Percentiles rank a stretch among this genome's conserved stretches.
Evolutionary conservation across 2,888 invertebrate species (phyloP).

Genomic region (Loripinus fragilis): DNA sequence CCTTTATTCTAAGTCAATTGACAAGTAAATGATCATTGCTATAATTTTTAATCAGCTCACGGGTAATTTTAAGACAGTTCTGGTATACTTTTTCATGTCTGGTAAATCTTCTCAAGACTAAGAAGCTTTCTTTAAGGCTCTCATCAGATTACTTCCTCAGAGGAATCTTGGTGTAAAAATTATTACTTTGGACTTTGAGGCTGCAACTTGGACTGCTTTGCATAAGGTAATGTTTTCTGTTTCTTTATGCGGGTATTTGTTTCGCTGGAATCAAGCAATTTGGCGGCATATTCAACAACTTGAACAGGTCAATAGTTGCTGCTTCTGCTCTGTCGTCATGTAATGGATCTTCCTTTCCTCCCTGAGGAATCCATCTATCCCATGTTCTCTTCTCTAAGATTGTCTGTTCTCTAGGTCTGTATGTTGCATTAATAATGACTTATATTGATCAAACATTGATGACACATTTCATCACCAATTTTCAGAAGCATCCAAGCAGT

Average conservation of each 20-base stretch:
- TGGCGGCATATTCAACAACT: background rate
- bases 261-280: conserved; percentile 2
- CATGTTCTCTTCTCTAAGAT: too few relatives aligned
- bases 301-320: background rate
- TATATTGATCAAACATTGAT: too few relatives aligned
- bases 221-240: background rate
- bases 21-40: too few relatives aligned
- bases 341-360: too few relatives aligned
- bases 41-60: background rate
- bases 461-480: too few relatives aligned
- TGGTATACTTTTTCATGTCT: background rate
- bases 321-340: too few relatives aligned
- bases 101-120: background rate
- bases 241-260: background rate
- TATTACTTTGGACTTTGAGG: conserved; percentile 6
- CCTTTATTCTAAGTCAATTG: too few relatives aligned
- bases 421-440: too few relatives aligned
- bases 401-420: too few relatives aligned
- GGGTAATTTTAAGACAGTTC: background rate
- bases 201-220: conserved; percentile 1
- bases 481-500: too few relatives aligned
- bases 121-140: background rate
- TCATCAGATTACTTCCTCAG: background rate
- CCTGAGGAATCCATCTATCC: too few relatives aligned
- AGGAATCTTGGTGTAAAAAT: background rate